A percentile compares a stretch with the other conserved stretches of the same genome.
Evolutionary conservation across 2,797 vertebrate species (phyloP).

Genomic region (Psittacula derbiana): DNA sequence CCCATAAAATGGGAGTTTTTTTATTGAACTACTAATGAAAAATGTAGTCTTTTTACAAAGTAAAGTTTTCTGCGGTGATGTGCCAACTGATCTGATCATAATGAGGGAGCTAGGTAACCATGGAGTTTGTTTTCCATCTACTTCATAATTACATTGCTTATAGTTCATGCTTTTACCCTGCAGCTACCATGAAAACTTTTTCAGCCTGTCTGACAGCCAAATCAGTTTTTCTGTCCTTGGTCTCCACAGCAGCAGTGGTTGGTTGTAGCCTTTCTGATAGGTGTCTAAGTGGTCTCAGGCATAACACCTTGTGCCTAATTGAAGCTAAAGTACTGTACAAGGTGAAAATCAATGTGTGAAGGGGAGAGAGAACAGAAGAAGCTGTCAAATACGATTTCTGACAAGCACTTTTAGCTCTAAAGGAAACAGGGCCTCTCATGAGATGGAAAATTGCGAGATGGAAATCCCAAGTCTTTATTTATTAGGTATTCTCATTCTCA

Average conservation of each 20-base stretch:
- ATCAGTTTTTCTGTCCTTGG: background rate
- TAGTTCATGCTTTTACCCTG: conserved; percentile 24
- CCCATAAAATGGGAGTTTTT: background rate
- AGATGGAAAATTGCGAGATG: background rate
- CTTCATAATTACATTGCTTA: conserved; percentile 26
- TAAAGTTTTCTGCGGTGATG: conserved; percentile 8
- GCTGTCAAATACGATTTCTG: conserved; percentile 50
- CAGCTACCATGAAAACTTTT: conserved; percentile 32
- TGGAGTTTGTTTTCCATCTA: conserved; percentile 17
- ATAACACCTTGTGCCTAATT: conserved; percentile 55
- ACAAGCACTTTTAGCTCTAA: conserved; percentile 20
- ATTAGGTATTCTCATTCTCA: background rate
- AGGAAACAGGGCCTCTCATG: background rate
- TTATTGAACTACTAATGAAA: conserved; percentile 51
- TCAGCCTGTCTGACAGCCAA: background rate
- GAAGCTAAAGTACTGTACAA: conserved; percentile 57
- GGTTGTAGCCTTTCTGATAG: background rate
- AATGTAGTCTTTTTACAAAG: conserved; percentile 56
- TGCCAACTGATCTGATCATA: conserved; percentile 55
- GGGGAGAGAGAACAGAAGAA: conserved; percentile 11
- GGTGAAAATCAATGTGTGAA: conserved; percentile 65
- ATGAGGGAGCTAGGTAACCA: conserved; percentile 1
- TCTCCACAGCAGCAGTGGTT: background rate
- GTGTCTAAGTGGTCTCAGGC: conserved; percentile 41
- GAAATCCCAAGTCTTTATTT: background rate